Evolutionary conservation across 2,797 vertebrate genomes (phyloP).

Genomic region (Microctenopoma stevenorrisi): DNA sequence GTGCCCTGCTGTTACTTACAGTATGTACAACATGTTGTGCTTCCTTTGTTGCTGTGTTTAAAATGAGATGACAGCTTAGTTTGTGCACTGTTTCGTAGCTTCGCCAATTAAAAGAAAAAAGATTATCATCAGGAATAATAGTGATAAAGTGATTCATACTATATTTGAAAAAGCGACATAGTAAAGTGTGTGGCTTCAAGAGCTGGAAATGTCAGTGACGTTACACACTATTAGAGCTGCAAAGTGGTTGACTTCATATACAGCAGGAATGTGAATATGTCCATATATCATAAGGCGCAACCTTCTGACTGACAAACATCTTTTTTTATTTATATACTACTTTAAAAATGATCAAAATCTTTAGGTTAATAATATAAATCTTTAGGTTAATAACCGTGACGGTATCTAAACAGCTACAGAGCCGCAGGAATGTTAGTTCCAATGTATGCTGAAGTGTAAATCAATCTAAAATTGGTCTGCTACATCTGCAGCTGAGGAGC

Average conservation of each 20-base stretch:
- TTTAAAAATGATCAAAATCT: not conserved
- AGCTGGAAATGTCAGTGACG: constrained; percentile 39
- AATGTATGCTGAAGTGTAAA: not conserved
- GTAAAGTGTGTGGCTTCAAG: constrained; percentile 24
- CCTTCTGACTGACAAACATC: constrained; percentile 24
- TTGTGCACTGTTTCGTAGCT: constrained; percentile 12
- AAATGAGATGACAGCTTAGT: not conserved
- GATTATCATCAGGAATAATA: constrained; percentile 31
- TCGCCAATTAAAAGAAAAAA: constrained; percentile 18
- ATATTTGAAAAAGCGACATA: not conserved
- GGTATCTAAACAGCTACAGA: not conserved
- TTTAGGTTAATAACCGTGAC: not conserved
- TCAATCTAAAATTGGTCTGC: constrained; percentile 47
- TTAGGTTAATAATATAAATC: not conserved
- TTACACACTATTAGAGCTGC: constrained; percentile 48
- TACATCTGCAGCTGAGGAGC: constrained; percentile 60
- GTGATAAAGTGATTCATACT: constrained; percentile 35
- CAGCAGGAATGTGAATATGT: constrained; percentile 10
- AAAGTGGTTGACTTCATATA: constrained; percentile 21
- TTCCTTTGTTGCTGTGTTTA: not conserved
- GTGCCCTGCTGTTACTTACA: not conserved
- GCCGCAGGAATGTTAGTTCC: not conserved
- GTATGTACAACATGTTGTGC: not conserved
- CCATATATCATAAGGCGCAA: constrained; percentile 15
- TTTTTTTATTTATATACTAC: not conserved